These are phyloP conservation scores for Meloidogyne hapla DNA, from an alignment of 1,140 invertebrate genomes.

Conservation along the genomic window DNA sequence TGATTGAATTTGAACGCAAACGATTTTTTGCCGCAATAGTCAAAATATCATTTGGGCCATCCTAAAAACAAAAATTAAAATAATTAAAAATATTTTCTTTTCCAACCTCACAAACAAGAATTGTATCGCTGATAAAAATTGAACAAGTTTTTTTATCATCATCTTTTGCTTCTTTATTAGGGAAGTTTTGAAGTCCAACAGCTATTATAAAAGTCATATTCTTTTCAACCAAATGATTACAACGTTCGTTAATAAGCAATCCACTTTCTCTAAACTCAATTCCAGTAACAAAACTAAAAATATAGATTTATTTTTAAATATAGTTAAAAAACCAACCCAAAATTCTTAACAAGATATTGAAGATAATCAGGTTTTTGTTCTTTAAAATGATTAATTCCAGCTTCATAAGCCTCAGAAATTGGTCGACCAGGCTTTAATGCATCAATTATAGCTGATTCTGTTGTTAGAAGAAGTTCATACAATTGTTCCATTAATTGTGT, in stretches of 20 bases:
- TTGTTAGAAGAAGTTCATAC: conserved; percentile 85
- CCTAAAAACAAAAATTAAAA: conserved; percentile 65
- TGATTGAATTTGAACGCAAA: conserved; percentile 92
- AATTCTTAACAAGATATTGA: conserved; percentile 87
- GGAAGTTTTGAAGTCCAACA: conserved; percentile 84
- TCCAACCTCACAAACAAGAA: conserved; percentile 80
- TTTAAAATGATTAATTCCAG: conserved; percentile 79
- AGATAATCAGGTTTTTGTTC: conserved; percentile 81
- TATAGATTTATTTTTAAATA: not conserved
- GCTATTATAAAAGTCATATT: conserved; percentile 94
- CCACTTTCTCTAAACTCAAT: conserved; percentile 96
- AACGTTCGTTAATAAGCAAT: conserved; percentile 86
- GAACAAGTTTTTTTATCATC: conserved; percentile 86
- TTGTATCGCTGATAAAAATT: conserved; percentile 92
- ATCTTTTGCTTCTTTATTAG: conserved; percentile 78
- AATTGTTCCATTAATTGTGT: conserved; percentile 75
- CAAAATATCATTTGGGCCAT: conserved; percentile 78
- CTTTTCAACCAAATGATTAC: conserved; percentile 77
- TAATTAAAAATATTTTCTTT: not conserved
- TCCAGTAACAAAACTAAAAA: conserved; percentile 81
- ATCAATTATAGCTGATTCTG: conserved; percentile 89
- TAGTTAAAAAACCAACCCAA: conserved; percentile 71
- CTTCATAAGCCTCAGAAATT: conserved; percentile 84
- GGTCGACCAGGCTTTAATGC: conserved; percentile 79
- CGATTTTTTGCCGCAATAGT: conserved; percentile 83